Conservation (phyloP, 2,113 vertebrate species). For the Cromileptes altivelis region DNA sequence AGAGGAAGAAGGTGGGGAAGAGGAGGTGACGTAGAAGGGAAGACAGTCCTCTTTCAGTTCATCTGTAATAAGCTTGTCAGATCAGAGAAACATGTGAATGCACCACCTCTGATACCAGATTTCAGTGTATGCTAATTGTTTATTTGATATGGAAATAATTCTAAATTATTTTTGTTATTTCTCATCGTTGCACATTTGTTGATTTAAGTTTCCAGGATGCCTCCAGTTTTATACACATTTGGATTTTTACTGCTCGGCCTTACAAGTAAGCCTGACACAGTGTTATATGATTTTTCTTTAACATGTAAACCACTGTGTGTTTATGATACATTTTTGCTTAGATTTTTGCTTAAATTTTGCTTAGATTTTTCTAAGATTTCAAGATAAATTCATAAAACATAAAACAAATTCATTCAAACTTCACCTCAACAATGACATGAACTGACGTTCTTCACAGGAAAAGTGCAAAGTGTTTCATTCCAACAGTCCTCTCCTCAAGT, state of each 20-base stretch:
- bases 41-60: neutral
- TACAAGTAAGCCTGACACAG: conserved; percentile 20
- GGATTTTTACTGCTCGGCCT: conserved; percentile 26
- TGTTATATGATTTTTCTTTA: neutral
- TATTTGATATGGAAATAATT: neutral
- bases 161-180: neutral
- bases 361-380: neutral
- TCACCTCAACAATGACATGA: neutral
- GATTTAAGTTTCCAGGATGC: conserved; percentile 15
- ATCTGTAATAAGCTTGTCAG: neutral
- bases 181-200: neutral
- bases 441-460: conserved; percentile 10
- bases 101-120: too few species aligned
- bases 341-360: too few species aligned
- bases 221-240: conserved; percentile 1
- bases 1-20: conserved; percentile 1
- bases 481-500: conserved; percentile 38
- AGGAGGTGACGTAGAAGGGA: neutral
- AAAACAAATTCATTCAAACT: too few species aligned
- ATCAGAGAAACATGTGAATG: neutral
- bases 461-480: conserved; percentile 36
- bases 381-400: neutral
- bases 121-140: neutral
- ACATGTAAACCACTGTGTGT: too few species aligned
- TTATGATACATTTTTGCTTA: too few species aligned